These are phyloP conservation scores for Henricia sp. DNA, from an alignment of 53 echinoderm and acorn worm species.

Conservation along the genomic window DNA sequence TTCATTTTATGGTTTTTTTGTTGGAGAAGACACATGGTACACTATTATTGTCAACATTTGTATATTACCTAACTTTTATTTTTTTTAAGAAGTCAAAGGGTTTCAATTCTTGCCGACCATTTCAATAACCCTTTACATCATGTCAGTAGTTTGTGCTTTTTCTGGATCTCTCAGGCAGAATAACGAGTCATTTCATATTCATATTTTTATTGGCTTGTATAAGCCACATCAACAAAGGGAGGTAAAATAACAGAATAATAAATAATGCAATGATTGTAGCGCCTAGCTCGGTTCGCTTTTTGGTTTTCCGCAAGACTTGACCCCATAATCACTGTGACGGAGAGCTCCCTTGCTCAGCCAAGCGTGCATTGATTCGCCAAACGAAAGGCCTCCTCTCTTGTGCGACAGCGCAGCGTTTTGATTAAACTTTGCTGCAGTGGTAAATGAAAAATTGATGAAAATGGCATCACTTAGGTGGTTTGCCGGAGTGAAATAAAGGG, in stretches of 20 bases:
- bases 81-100: too few species aligned
- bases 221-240: slow-evolving; percentile 24
- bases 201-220: slow-evolving; percentile 3
- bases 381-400: not conserved
- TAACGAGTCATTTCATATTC: slow-evolving; percentile 14
- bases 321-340: not conserved
- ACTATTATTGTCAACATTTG: too few species aligned
- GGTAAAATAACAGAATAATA: slow-evolving; percentile 33
- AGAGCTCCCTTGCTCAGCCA: slow-evolving; percentile 2
- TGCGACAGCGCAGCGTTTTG: not conserved
- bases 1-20: too few species aligned
- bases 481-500: slow-evolving; percentile 20
- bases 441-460: slow-evolving; percentile 51
- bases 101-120: too few species aligned
- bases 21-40: too few species aligned
- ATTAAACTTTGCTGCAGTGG: slow-evolving; percentile 33
- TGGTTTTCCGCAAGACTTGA: slow-evolving; percentile 43
- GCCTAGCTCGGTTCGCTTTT: slow-evolving; percentile 24
- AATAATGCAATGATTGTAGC: slow-evolving; percentile 23
- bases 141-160: too few species aligned
- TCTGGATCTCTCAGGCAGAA: not conserved
- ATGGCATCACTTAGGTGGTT: slow-evolving; percentile 45
- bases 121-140: too few species aligned
- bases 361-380: not conserved
- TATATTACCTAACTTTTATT: too few species aligned